Conservation (phyloP, 2,797 vertebrate genomes). For the Odontamblyopus rebecca region DNA sequence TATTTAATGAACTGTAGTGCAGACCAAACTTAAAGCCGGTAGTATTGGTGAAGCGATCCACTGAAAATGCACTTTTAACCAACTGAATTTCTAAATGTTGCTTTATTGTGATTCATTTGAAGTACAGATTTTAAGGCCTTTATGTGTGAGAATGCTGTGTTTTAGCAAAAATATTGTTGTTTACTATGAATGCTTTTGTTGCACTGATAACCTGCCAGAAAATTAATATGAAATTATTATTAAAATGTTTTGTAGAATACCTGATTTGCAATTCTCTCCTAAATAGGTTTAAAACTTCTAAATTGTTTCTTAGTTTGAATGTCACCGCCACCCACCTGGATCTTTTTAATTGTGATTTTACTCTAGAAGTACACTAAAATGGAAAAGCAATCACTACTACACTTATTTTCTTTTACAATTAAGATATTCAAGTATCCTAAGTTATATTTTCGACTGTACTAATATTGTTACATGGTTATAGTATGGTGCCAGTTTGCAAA, state of each 20-base stretch:
- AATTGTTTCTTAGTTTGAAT: conserved; percentile 31
- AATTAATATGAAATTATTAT: conserved; percentile 50
- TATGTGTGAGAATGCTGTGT: conserved; percentile 53
- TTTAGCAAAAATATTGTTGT: conserved; percentile 43
- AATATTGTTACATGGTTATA: not conserved
- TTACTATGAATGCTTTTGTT: conserved; percentile 70
- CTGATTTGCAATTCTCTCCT: conserved; percentile 69
- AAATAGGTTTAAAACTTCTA: conserved; percentile 16
- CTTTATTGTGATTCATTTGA: conserved; percentile 12
- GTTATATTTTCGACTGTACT: conserved; percentile 17
- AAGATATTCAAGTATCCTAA: not conserved
- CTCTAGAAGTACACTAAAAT: not conserved
- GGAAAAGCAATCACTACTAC: not conserved
- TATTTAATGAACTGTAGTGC: conserved; percentile 52
- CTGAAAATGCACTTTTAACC: conserved; percentile 73
- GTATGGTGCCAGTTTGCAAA: not conserved
- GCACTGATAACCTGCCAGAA: conserved; percentile 77
- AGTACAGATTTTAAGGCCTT: conserved; percentile 58
- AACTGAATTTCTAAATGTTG: conserved; percentile 25
- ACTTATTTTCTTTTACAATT: too few species aligned
- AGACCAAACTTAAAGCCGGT: conserved; percentile 72
- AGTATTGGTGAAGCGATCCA: conserved; percentile 40
- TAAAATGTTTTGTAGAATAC: conserved; percentile 73
- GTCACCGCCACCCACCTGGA: conserved; percentile 62
- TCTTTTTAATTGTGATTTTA: not conserved